Percentiles rank a stretch among this genome's conserved stretches.
Evolutionary conservation across 2,888 invertebrate genomes (phyloP).

Genomic region (Drosophila phalerata): DNA sequence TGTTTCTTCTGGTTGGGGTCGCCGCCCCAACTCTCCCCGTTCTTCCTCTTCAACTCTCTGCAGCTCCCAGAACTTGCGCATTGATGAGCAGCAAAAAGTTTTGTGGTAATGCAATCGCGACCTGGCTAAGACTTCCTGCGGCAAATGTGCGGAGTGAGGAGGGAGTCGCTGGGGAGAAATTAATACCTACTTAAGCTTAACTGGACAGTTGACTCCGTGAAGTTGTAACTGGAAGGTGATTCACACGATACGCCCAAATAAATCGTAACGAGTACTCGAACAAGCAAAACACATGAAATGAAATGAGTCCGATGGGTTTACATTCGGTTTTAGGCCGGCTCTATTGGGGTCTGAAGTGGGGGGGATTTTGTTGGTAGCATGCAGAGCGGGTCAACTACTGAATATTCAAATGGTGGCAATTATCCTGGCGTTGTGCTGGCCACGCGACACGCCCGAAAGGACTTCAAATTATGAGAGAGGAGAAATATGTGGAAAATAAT

Average conservation of each 20-base stretch:
- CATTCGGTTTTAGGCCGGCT: not conserved
- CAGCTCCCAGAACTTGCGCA: conserved; percentile 27
- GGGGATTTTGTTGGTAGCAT: conserved; percentile 1
- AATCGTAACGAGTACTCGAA: conserved; percentile 26
- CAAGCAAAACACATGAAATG: not conserved
- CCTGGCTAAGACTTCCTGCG: conserved; percentile 23
- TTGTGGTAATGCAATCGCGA: conserved; percentile 74
- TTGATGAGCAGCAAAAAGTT: conserved; percentile 60
- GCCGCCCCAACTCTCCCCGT: not conserved
- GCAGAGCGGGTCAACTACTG: conserved; percentile 30
- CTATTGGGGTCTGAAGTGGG: conserved; percentile 2
- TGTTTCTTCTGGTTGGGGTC: conserved; percentile 40
- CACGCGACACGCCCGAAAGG: conserved; percentile 51
- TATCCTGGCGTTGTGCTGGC: conserved; percentile 48
- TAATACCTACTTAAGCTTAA: conserved; percentile 83
- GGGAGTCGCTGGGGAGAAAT: conserved; percentile 74
- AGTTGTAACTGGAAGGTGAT: conserved; percentile 62
- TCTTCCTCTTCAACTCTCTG: not conserved
- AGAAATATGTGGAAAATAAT: conserved; percentile 32
- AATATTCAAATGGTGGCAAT: conserved; percentile 71
- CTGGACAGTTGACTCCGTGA: conserved; percentile 65
- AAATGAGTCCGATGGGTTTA: conserved; percentile 4
- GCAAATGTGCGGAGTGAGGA: not conserved
- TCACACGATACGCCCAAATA: conserved; percentile 63
- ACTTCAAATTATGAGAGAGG: conserved; percentile 67